These are phyloP conservation scores for Haliclona indistincta DNA, from an alignment of 37 sponge, comb jelly and placozoan genomes.

Conservation along the genomic window DNA sequence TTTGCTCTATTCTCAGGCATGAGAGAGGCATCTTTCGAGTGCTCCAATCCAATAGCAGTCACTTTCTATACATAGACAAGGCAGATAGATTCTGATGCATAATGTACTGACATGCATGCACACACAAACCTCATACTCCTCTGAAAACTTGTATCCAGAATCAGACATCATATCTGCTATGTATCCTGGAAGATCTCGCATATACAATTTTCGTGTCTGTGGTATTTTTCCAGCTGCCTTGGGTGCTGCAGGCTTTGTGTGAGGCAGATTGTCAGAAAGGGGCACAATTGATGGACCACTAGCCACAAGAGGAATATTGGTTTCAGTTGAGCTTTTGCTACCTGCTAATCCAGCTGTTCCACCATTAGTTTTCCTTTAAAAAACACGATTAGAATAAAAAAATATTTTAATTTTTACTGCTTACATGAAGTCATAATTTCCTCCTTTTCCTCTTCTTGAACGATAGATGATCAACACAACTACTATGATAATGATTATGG, in stretches of 20 bases:
- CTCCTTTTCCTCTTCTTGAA: neutral
- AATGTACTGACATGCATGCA: neutral
- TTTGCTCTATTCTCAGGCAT: slow-evolving; percentile 86
- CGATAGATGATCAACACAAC: neutral
- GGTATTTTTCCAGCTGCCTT: too few species aligned
- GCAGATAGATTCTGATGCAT: neutral
- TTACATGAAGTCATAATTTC: too few species aligned
- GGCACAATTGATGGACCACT: neutral
- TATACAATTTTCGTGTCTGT: slow-evolving; percentile 38
- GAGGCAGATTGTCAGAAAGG: slow-evolving; percentile 6
- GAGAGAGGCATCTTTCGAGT: slow-evolving; percentile 79
- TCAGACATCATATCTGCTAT: slow-evolving; percentile 63
- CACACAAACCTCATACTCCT: slow-evolving; percentile 77
- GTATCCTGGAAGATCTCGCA: slow-evolving; percentile 44
- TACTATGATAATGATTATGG: slow-evolving; percentile 2
- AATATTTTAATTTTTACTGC: too few species aligned
- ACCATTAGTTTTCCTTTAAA: too few species aligned
- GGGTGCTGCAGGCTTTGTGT: too few species aligned
- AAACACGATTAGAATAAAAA: too few species aligned
- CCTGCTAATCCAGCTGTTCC: too few species aligned
- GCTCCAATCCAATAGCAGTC: slow-evolving; percentile 77
- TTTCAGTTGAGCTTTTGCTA: too few species aligned
- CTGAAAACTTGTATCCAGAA: slow-evolving; percentile 77
- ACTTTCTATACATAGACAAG: slow-evolving; percentile 43
- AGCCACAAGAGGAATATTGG: neutral